A percentile compares a stretch with the other conserved stretches of the same genome.
These are phyloP conservation scores for Caenorhabditis wallacei DNA, from an alignment of 2,888 invertebrate species.

Conservation along the genomic window DNA sequence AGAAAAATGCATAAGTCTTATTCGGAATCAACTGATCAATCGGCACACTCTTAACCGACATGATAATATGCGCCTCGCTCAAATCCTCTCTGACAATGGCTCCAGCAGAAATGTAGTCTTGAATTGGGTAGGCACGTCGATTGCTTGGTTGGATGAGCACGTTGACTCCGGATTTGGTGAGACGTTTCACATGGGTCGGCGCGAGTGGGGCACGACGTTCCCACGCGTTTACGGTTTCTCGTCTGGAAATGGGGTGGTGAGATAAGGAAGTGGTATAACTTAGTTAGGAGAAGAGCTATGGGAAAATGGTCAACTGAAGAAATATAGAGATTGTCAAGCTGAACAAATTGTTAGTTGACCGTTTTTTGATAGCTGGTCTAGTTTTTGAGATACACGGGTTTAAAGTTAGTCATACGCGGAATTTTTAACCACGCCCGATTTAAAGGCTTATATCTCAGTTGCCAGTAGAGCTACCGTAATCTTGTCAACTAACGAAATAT, in stretches of 20 bases:
- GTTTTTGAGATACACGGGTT: too few relatives aligned
- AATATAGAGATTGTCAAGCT: too few relatives aligned
- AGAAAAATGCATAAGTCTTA: slow-evolving; percentile 98
- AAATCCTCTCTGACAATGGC: slow-evolving; percentile 97
- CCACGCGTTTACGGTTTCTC: slow-evolving; percentile 86
- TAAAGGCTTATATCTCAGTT: too few relatives aligned
- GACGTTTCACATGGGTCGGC: slow-evolving; percentile 92
- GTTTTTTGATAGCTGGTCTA: too few relatives aligned
- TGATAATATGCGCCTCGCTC: slow-evolving; percentile 95
- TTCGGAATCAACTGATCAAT: slow-evolving; percentile 94
- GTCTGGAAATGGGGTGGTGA: slow-evolving; percentile 48
- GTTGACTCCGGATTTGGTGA: slow-evolving; percentile 92
- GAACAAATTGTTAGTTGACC: too few relatives aligned
- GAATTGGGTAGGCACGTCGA: slow-evolving; percentile 96
- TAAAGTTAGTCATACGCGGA: too few relatives aligned
- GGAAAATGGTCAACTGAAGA: neutral
- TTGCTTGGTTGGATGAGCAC: slow-evolving; percentile 99
- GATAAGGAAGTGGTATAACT: too few relatives aligned
- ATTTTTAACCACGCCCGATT: too few relatives aligned
- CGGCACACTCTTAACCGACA: slow-evolving; percentile 92
- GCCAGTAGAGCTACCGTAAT: too few relatives aligned
- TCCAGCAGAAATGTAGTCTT: slow-evolving; percentile 94
- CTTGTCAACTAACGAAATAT: too few relatives aligned
- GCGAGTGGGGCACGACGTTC: slow-evolving; percentile 93
- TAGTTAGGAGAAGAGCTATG: too few relatives aligned